Base-by-base conservation (phyloP, 2,888 invertebrate genomes). In the Oxytorus armatus region DNA sequence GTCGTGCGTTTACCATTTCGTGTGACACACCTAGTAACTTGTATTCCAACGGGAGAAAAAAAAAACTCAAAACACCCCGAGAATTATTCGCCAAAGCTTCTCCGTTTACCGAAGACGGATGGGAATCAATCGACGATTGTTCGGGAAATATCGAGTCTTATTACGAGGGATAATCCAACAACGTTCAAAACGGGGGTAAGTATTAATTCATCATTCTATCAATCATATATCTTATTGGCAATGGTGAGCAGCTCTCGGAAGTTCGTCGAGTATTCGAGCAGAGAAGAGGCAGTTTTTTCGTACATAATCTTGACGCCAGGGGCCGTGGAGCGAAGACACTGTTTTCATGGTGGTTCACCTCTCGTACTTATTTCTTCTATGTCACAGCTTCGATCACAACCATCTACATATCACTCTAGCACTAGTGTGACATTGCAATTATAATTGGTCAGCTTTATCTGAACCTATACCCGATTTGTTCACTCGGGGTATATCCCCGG, bases 1-100 rank as follows among this genome's bases (percentile, higher is more conserved):
- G 65, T 83, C 75, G 81, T 63, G 59, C 70, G 63, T 55, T 80
- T 25, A 51, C 57, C 77, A 79, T 79, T 80, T 51, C 76, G 68
- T 10, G 55, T 51, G 36, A 25, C 29, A 51, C 59, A 11, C 55
- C 49, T 47, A 36, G 55, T 47, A n/a, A n/a, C 39, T 77, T 63
- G 18, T 77, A 39, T 36, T 55, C 11, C 33, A 55, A 23, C 11
- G 7, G 4, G 59, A 25, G 39, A 53, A 16, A 44, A 8, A 25
- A 4, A 39, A 42, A 44, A 57, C 10, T 18, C 14, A 11, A 23
- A 51, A 18, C 49, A 7, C 16, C n/a, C 16, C 4, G 42, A 70
- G n/a, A 44, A 33, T 51, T 65, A 29, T 25, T 10, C 55, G 16
- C 23, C n/a, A 3, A 29, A 72, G 11, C 5, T 36, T 23, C 3